Evolutionary conservation across 2,113 vertebrate genomes (phyloP), one percentile per base, ranked within the genome.

Genomic region (Aythya baeri): DNA sequence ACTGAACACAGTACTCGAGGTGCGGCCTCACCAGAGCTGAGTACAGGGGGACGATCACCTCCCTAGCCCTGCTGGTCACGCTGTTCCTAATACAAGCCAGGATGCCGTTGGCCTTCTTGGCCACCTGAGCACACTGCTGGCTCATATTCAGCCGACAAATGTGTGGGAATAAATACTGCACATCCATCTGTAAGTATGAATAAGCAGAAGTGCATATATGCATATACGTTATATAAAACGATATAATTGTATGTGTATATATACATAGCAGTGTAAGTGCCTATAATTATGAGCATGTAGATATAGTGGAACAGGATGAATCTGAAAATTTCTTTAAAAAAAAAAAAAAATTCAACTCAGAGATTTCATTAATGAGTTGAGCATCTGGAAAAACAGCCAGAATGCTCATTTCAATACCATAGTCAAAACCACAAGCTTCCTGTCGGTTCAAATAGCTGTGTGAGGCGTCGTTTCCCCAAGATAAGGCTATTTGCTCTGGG

Each of bases 401-500:
- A 75, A 59, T 10, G 3, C 31, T 91, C 67, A 27, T 83, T 93
- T 82, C 71, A 90, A 83, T 50, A 66, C 22, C 41, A 32, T 79
- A 83, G 38, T 44, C 58, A 93, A 93, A 70, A 13, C 29, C 78
- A 52, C 59, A 74, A 57, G 38, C 66, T 92, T 95, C 81, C 85
- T 68, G 17, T 49, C 2, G 1, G 34, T 73, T 93, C 52, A 71
- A 80, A 76, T 50, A 67, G 22, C 67, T 34, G 38, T 20, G 46
- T 2, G 16, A 89, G 73, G 34, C 43, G 62, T 74, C 50, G 63
- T 41, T 94, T 91, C 75, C 72, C 57, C 15, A 25, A 75, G 89
- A 94, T 88, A 94, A 94, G 57, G 34, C 26, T 91, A 17, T 89
- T 91, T 95, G 74, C 59, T 70, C 58, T 83, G 8, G 41, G 63